These are phyloP conservation scores for Zaprionus taronus DNA, from an alignment of 1,140 invertebrate species.

Conservation along the genomic window DNA sequence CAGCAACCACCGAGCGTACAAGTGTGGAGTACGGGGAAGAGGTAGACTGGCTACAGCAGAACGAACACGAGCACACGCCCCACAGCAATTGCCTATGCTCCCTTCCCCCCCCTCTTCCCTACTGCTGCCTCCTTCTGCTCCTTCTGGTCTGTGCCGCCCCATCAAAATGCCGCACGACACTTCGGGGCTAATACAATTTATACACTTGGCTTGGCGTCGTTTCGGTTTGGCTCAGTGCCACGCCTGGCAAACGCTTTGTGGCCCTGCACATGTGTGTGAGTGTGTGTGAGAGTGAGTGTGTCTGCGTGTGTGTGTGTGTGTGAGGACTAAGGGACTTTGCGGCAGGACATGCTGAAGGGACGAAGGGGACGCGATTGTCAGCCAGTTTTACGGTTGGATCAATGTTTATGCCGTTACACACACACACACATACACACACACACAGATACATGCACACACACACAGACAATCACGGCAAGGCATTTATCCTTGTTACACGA, in stretches of 20 bases:
- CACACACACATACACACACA: constrained; percentile 51
- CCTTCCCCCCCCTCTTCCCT: constrained; percentile 10
- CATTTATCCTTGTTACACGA: constrained; percentile 78
- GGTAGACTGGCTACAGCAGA: neutral
- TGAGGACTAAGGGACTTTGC: constrained; percentile 7
- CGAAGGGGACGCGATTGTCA: constrained; percentile 65
- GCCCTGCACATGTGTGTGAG: constrained; percentile 2
- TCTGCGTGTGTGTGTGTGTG: neutral
- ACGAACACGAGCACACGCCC: constrained; percentile 6
- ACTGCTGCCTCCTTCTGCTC: neutral
- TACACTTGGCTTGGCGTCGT: constrained; percentile 80
- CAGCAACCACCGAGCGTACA: constrained; percentile 63
- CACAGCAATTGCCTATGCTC: constrained; percentile 55
- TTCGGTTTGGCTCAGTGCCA: constrained; percentile 79
- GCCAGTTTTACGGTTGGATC: constrained; percentile 81
- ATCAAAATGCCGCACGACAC: constrained; percentile 70
- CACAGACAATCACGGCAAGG: constrained; percentile 46
- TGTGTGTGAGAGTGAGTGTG: neutral
- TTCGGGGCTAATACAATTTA: constrained; percentile 81
- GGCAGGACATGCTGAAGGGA: constrained; percentile 19
- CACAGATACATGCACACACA: constrained; percentile 46
- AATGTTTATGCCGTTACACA: constrained; percentile 76
- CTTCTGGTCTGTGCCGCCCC: constrained; percentile 1
- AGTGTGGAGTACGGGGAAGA: neutral
- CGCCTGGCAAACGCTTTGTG: constrained; percentile 31